Evolutionary conservation across 2,888 invertebrate species (phyloP).

Genomic region (Orgyia antiqua): DNA sequence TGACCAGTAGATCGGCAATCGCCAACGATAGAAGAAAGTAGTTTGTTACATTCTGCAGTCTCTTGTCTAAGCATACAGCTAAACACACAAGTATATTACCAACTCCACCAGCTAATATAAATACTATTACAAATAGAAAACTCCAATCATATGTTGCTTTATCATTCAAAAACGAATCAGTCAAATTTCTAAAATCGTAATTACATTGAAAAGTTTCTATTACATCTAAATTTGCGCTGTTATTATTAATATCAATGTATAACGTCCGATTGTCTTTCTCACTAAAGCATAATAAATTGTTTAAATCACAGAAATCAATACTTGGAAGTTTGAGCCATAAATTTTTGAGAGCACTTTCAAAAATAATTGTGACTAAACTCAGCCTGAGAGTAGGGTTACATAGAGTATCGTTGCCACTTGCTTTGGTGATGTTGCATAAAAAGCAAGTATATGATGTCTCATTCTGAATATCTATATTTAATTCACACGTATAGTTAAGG

Average conservation of each 20-base stretch:
- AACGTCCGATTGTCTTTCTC: constrained; percentile 55
- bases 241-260: constrained; percentile 41
- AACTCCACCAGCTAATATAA: constrained; percentile 92
- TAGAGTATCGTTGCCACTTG: constrained; percentile 47
- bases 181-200: constrained; percentile 48
- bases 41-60: constrained; percentile 96
- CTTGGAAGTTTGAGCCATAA: constrained; percentile 61
- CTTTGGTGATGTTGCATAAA: constrained; percentile 47
- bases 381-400: constrained; percentile 64
- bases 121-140: constrained; percentile 89
- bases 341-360: constrained; percentile 61
- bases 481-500: constrained; percentile 45
- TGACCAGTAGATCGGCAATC: constrained; percentile 95
- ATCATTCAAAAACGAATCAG: constrained; percentile 31
- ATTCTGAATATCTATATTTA: constrained; percentile 66
- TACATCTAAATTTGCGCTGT: constrained; percentile 29
- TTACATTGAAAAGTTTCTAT: constrained; percentile 57
- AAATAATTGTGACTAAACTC: constrained; percentile 53
- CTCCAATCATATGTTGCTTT: constrained; percentile 84
- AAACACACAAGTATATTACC: constrained; percentile 96
- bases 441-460: constrained; percentile 64
- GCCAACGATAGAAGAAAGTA: constrained; percentile 96
- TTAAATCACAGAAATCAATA: constrained; percentile 48
- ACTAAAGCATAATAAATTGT: constrained; percentile 50
- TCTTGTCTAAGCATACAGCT: constrained; percentile 92